Evolutionary conservation across 1,140 invertebrate genomes (phyloP), one percentile per base, ranked within the genome.

Genomic region (Procambarus clarkii): DNA sequence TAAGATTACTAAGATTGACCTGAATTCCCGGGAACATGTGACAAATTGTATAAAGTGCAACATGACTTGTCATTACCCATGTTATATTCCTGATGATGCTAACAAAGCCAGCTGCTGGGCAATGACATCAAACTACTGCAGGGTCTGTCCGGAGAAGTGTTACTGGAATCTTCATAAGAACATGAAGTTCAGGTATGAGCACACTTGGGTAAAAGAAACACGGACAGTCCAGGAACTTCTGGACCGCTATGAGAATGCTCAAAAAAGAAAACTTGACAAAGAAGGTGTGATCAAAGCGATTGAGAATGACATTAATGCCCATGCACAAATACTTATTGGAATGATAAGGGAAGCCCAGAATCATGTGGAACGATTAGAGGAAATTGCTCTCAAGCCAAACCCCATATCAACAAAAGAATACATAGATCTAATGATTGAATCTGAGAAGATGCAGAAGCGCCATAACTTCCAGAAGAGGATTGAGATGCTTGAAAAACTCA

Each of bases 391-490:
- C 3, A 86, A 86, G 34, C 84, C 84, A 4, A 34, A 34, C 34
- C 34, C 34, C 0, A 34, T 34, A 34, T 34, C 34, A 34, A 34
- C 34, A 34, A 34, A 34, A 34, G 34, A 34, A 34, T 34, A 34
- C 34, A 34, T 34, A 34, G 34, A 34, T 34, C 34, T 34, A 34
- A 34, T 34, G 34, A 34, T 34, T 34, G 34, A 34, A 34, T 34
- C 34, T 34, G 34, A 34, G 34, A 34, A 34, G 34, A 34, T 34
- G 34, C 34, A 34, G 34, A 34, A 34, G 34, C 34, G 34, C 34
- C 34, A 86, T 46, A 86, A 86, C 44, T 86, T 86, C 54, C 18
- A 50, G 18, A 86, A 86, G 50, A 86, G 84, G 21, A 86, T 86
- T 77, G 45, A 86, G 13, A 78, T 86, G 84, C 69, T 86, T 34